Conservation (phyloP, 2,797 vertebrate genomes). For the Paedocypris micromegethes region DNA sequence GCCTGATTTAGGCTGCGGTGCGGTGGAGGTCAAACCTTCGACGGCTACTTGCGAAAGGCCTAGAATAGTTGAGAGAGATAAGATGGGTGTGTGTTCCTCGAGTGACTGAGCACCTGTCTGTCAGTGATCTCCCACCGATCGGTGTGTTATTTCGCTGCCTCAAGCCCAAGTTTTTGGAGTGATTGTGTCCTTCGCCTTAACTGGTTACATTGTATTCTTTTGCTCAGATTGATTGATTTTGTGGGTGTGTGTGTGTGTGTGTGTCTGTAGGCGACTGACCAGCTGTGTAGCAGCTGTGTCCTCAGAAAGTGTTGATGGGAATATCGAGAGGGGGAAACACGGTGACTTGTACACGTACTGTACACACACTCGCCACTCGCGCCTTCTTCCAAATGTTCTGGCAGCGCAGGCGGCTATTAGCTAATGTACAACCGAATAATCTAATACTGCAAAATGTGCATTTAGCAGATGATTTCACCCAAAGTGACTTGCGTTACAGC, state of each 20-base stretch:
- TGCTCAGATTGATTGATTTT: conserved; percentile 54
- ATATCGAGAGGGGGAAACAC: conserved; percentile 61
- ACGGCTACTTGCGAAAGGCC: conserved; percentile 18
- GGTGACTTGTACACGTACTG: conserved; percentile 51
- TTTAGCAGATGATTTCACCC: too few relatives aligned
- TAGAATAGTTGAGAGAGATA: conserved; percentile 34
- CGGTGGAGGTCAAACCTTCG: conserved; percentile 19
- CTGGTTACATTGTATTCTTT: conserved; percentile 60
- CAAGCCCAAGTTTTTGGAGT: conserved; percentile 33
- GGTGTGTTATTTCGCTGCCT: conserved; percentile 60
- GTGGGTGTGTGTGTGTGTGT: conserved; percentile 33
- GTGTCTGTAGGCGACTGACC: conserved; percentile 51
- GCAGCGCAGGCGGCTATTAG: conserved; percentile 20
- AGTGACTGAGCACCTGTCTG: conserved; percentile 66
- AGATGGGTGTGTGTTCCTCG: conserved; percentile 25
- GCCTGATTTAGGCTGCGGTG: conserved; percentile 39
- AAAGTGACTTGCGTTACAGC: too few relatives aligned
- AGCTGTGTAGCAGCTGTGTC: conserved; percentile 72
- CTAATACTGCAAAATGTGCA: conserved; percentile 7
- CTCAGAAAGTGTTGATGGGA: conserved; percentile 61
- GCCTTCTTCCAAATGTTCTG: conserved; percentile 7
- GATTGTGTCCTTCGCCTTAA: conserved; percentile 17
- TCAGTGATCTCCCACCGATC: conserved; percentile 59
- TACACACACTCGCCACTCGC: conserved; percentile 56
- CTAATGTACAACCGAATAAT: conserved; percentile 17